phyloP scores from a whole-genome alignment of 1,140 invertebrate genomes.

The Nasonia giraulti region DNA sequence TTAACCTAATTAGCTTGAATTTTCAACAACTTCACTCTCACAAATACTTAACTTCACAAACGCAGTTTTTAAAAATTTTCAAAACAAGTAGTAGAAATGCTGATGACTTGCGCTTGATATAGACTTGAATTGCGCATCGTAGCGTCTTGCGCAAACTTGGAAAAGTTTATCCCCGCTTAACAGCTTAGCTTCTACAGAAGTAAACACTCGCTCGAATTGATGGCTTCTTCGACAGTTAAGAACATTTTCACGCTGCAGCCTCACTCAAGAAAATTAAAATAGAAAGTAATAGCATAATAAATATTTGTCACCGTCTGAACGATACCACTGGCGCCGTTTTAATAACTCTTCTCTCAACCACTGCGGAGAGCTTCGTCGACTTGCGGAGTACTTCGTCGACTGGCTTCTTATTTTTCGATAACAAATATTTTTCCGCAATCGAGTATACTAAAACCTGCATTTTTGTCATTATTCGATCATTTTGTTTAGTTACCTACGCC shows the following conservation, averaged over 20 bases:
- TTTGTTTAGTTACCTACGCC: too few species aligned
- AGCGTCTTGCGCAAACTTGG: background rate
- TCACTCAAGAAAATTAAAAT: constrained; percentile 26
- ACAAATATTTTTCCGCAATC: background rate
- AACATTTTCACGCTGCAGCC: background rate
- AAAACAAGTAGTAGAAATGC: too few species aligned
- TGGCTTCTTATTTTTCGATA: background rate
- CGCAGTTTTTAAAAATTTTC: too few species aligned
- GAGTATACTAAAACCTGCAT: background rate
- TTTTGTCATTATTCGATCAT: too few species aligned
- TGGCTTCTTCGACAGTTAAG: background rate
- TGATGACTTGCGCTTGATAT: background rate
- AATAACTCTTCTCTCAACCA: background rate
- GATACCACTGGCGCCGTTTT: background rate
- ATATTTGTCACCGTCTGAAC: background rate
- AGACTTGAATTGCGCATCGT: background rate
- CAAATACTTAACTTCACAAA: too few species aligned
- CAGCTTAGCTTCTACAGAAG: background rate
- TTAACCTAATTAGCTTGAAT: too few species aligned
- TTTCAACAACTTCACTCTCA: too few species aligned
- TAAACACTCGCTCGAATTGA: background rate
- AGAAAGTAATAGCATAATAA: background rate
- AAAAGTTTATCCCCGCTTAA: background rate
- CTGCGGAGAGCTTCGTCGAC: background rate
- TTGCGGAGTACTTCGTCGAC: background rate